Base-by-base conservation (phyloP, 2,888 invertebrate genomes). In the Shargacucullia verbasci region DNA sequence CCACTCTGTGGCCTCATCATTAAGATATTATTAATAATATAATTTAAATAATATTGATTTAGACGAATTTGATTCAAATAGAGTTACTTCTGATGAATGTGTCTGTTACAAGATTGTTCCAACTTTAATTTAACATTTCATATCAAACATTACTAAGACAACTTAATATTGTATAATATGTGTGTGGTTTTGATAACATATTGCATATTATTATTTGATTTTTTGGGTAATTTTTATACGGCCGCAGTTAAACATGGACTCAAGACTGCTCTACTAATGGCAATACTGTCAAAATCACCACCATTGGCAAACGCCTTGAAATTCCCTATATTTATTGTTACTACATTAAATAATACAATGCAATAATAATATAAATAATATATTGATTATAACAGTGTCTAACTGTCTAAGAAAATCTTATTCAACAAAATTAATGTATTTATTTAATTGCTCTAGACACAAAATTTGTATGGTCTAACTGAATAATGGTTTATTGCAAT, bases 1-100 rank as follows among this genome's bases (percentile, higher is more conserved):
- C 38, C 59, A 62, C 54, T 59, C 40, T 40, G 56, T 65, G 64
- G 65, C 69, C 46, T 71, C 55, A 40, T 29, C n/a, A n/a, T 53
- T 48, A 27, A 58, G 14, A 40, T 65, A 41, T 37, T 41, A 50
- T 58, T 44, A 48, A 59, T 54, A 35, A 27, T 50, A 52, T 52
- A 44, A 55, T 55, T 53, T 47, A 52, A 50, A 48, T 67, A 58
- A 27, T 47, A 59, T 45, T 46, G 6, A 31, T 34, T 29, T 65
- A 67, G 43, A 29, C 9, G 0, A 52, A 27, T 41, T 39, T n/a
- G 54, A 40, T 40, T 60, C 6, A 47, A 48, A 40, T 60, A 40
- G 46, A 29, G 15, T 55, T 33, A 55, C 40, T 20, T 25, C 29
- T 14, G 20, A 39, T 39, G 13, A 4, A 45, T 34, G 7, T 38